Conservation (phyloP, 2,113 vertebrate genomes). For the Lota lota region DNA sequence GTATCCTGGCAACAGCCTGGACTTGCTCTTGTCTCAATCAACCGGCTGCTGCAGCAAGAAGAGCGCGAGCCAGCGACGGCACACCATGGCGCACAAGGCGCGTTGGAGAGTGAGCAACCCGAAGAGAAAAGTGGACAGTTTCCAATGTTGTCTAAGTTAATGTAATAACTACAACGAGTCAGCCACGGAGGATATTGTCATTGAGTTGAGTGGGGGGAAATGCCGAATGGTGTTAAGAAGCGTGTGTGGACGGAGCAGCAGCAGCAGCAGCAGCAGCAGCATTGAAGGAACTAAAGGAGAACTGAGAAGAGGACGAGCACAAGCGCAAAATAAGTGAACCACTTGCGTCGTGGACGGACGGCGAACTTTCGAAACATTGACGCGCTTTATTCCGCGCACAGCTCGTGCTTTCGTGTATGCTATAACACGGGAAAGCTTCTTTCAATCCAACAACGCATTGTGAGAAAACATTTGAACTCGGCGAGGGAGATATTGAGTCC, state of each 20-base stretch:
- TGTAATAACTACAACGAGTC: not conserved
- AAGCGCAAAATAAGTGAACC: too few relatives aligned
- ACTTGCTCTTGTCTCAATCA: slow-evolving; percentile 38
- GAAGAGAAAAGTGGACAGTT: slow-evolving; percentile 25
- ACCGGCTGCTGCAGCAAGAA: slow-evolving; percentile 19
- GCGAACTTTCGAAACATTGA: too few relatives aligned
- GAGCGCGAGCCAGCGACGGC: slow-evolving; percentile 35
- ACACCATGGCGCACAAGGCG: slow-evolving; percentile 58
- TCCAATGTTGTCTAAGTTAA: slow-evolving; percentile 22
- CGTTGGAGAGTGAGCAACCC: slow-evolving; percentile 42
- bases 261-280: slow-evolving; percentile 9
- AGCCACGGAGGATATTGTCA: slow-evolving; percentile 14
- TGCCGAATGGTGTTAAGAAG: slow-evolving; percentile 8
- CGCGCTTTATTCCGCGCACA: too few relatives aligned
- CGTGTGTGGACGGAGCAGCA: slow-evolving; percentile 24
- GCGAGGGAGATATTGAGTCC: not conserved
- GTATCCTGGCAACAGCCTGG: slow-evolving; percentile 72
- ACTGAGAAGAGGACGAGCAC: not conserved
- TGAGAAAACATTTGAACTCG: slow-evolving; percentile 21
- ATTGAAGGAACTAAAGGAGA: not conserved
- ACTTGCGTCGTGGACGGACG: too few relatives aligned
- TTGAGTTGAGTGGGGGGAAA: slow-evolving; percentile 22
- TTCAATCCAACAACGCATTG: slow-evolving; percentile 11
- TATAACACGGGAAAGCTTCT: slow-evolving; percentile 33
- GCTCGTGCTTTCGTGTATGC: slow-evolving; percentile 15